Conservation (phyloP, 2,888 invertebrate genomes). For the Halictus quadricinctus region DNA sequence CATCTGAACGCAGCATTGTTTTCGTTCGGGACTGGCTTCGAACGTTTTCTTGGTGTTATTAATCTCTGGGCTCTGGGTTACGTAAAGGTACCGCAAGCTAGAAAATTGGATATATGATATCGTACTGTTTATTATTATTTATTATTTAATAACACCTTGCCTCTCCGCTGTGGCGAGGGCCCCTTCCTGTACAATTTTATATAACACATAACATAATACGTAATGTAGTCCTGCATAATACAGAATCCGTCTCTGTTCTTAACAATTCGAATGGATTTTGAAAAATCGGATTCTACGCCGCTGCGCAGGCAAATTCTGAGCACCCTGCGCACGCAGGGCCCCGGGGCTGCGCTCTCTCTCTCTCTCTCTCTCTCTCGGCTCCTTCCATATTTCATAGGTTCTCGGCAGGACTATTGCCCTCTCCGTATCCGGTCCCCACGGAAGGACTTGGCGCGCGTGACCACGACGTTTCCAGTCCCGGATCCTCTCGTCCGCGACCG, state of each 20-base stretch:
- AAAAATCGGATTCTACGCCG: constrained; percentile 37
- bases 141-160: not conserved
- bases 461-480: constrained; percentile 23
- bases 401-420: constrained; percentile 48
- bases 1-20: not conserved
- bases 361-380: constrained; percentile 8
- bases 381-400: constrained; percentile 40
- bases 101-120: not conserved
- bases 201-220: not conserved
- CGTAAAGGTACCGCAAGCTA: not conserved
- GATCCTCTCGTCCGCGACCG: constrained; percentile 58
- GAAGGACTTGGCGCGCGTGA: constrained; percentile 44
- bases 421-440: constrained; percentile 50
- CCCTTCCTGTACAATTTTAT: not conserved
- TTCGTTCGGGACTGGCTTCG: not conserved
- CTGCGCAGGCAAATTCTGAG: constrained; percentile 34
- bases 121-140: too few relatives aligned
- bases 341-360: constrained; percentile 3
- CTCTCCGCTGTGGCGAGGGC: not conserved
- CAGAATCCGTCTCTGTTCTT: too few relatives aligned
- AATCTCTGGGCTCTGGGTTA: not conserved
- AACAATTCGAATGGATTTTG: not conserved
- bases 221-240: too few relatives aligned
- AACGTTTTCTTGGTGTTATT: not conserved
- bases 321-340: not conserved